A percentile compares a stretch with the other conserved stretches of the same genome.
These are phyloP conservation scores for Okapia johnstoni DNA, from an alignment of 2,113 vertebrate species.

Conservation along the genomic window DNA sequence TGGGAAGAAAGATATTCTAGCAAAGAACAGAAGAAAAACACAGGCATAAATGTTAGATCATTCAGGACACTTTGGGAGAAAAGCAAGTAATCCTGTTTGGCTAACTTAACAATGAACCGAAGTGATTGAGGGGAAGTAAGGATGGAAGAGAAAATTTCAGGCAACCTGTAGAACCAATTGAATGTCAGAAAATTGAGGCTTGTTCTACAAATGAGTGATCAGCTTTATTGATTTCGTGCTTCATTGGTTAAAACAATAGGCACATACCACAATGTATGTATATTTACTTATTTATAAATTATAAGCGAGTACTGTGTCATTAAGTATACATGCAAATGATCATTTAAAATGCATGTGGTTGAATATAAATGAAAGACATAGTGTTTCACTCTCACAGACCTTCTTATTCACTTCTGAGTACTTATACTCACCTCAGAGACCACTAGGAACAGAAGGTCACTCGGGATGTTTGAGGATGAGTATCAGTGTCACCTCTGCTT, in stretches of 20 bases:
- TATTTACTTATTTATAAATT: neutral
- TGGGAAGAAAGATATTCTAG: neutral
- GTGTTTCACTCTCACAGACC: neutral
- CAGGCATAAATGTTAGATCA: neutral
- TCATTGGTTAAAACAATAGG: neutral
- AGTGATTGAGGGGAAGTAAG: neutral
- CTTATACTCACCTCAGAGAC: neutral
- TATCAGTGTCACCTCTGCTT: neutral
- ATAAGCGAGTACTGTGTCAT: neutral
- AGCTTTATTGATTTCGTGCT: neutral
- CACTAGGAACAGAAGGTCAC: too few species aligned
- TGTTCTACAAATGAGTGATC: neutral
- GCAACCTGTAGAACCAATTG: neutral
- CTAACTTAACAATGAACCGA: neutral
- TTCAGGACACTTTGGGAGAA: neutral
- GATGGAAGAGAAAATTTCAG: neutral
- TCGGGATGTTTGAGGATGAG: neutral
- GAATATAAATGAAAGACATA: neutral
- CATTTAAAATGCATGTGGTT: neutral
- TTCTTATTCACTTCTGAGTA: neutral
- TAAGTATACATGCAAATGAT: neutral
- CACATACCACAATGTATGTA: neutral
- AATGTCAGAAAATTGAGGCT: neutral
- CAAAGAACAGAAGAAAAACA: neutral
- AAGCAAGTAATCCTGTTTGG: neutral